Conservation (phyloP, 2,113 vertebrate genomes). For the Ictidomys tridecemlineatus region DNA sequence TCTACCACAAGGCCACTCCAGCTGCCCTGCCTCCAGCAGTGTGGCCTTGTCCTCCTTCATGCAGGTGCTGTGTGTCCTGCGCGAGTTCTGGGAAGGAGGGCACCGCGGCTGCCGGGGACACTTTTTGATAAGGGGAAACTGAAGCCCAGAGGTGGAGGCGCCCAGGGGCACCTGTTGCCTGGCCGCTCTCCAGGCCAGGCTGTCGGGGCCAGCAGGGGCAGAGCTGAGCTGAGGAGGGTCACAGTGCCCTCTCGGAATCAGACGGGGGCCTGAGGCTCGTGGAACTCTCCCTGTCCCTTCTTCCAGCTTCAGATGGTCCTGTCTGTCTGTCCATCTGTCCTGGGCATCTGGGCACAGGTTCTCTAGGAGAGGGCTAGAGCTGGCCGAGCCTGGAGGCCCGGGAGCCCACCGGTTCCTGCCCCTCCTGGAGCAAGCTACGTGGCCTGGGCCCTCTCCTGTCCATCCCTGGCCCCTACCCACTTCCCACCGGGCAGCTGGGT, state of each 20-base stretch:
- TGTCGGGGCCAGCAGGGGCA: accelerated
- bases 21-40: accelerated
- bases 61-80: accelerated
- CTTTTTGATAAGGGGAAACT: background rate
- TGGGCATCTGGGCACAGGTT: accelerated
- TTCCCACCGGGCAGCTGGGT: too few relatives aligned
- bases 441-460: background rate
- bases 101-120: too few relatives aligned
- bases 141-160: background rate
- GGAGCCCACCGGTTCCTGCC: too few relatives aligned
- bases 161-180: background rate
- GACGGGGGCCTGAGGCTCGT: background rate
- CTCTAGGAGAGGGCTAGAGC: background rate
- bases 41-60: accelerated
- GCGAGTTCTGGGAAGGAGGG: background rate
- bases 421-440: background rate
- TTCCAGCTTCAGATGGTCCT: background rate
- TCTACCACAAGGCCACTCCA: accelerated
- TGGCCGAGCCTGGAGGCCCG: background rate
- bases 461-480: too few relatives aligned
- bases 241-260: accelerated
- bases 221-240: accelerated
- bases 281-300: background rate
- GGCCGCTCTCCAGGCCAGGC: background rate
- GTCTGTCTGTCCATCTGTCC: accelerated